Percentiles rank a stretch among this genome's conserved stretches.
These are phyloP conservation scores for Chaenodraco wilsoni DNA, from an alignment of 2,797 vertebrate genomes.

Conservation along the genomic window DNA sequence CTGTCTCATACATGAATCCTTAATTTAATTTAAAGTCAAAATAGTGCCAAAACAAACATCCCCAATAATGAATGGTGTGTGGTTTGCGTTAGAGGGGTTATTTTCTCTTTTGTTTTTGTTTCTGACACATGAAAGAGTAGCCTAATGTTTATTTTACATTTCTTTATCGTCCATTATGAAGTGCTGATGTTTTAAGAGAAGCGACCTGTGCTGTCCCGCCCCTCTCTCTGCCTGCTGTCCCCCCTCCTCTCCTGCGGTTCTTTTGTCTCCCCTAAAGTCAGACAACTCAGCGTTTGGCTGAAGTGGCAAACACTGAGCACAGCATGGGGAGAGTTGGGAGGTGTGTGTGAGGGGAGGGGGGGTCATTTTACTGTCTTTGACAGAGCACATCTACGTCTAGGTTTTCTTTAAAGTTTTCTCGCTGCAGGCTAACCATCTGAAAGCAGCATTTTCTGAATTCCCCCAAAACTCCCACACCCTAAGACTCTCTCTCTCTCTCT, in stretches of 20 bases:
- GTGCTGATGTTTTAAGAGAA: conserved; percentile 59
- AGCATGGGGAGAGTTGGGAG: conserved; percentile 40
- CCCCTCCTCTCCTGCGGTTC: conserved; percentile 64
- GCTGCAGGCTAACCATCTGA: conserved; percentile 56
- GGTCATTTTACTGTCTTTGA: conserved; percentile 17
- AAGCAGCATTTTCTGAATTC: conserved; percentile 86
- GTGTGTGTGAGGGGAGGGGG: not conserved
- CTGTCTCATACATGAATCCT: not conserved
- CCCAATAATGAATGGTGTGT: not conserved
- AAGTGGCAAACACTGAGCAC: conserved; percentile 54
- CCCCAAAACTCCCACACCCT: conserved; percentile 84
- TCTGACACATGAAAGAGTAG: not conserved
- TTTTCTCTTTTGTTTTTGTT: not conserved
- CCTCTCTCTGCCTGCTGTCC: conserved; percentile 54
- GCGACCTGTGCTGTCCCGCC: conserved; percentile 70
- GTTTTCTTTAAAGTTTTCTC: conserved; percentile 48
- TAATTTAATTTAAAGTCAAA: not conserved
- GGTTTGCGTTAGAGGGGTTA: not conserved
- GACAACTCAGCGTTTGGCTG: conserved; percentile 71
- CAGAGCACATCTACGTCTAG: conserved; percentile 13
- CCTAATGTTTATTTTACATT: not conserved
- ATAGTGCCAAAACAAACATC: not conserved
- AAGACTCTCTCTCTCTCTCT: conserved; percentile 30
- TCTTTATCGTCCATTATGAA: conserved; percentile 47
- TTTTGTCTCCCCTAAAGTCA: conserved; percentile 82